These are phyloP conservation scores for Sipha maydis DNA, from an alignment of 2,888 invertebrate species.

Conservation along the genomic window DNA sequence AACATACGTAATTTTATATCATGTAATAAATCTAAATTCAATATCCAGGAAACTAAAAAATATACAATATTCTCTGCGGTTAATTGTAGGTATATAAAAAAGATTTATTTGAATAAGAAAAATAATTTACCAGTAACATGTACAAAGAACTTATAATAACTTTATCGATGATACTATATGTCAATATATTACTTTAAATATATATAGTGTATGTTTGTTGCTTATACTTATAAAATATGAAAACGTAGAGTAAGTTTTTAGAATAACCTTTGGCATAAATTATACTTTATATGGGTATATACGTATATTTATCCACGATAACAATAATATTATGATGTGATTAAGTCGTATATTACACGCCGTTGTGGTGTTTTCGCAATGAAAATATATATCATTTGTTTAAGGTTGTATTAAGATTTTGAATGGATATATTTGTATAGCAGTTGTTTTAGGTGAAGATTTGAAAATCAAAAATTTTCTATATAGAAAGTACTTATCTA, in stretches of 20 bases:
- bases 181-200: neutral
- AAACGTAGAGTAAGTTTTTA: neutral
- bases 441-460: neutral
- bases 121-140: neutral
- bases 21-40: neutral
- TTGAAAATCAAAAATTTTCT: conserved; percentile 22
- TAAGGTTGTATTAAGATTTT: conserved; percentile 23
- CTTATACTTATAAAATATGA: no score
- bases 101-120: neutral
- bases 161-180: neutral
- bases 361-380: neutral
- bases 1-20: conserved; percentile 3
- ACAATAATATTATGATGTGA: neutral
- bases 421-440: neutral
- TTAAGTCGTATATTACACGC: neutral
- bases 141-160: neutral
- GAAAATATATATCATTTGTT: neutral
- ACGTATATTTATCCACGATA: neutral
- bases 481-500: neutral
- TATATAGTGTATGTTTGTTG: neutral
- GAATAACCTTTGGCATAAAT: neutral
- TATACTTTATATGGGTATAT: neutral
- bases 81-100: neutral
- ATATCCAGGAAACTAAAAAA: neutral
- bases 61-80: no score